Evolutionary conservation across 2,888 invertebrate genomes (phyloP).

Genomic region (Synanthedon formicaeformis): DNA sequence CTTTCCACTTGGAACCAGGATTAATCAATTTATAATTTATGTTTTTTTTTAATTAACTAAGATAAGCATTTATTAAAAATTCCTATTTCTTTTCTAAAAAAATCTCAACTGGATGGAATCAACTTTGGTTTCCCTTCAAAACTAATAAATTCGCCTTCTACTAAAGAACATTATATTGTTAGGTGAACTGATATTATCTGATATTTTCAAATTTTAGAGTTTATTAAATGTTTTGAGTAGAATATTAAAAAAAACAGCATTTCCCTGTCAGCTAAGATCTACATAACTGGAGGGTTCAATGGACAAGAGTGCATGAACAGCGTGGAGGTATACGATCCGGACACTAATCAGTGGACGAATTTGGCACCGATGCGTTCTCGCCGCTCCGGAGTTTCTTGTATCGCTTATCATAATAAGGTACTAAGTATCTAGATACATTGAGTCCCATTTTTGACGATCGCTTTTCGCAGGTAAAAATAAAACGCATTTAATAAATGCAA

Average conservation of each 20-base stretch:
- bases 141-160: constrained; percentile 83
- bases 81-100: no score
- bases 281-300: constrained; percentile 90
- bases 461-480: no score
- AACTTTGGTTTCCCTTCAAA: constrained; percentile 72
- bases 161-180: constrained; percentile 64
- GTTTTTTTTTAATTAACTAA: no score
- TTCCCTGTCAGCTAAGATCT: constrained; percentile 73
- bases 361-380: constrained; percentile 84
- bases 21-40: no score
- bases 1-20: no score
- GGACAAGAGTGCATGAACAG: constrained; percentile 90
- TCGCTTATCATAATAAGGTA: constrained; percentile 84
- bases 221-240: no score
- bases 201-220: background rate
- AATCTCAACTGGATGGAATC: no score
- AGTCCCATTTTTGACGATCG: background rate
- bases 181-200: background rate
- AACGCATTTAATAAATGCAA: no score
- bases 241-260: constrained; percentile 2
- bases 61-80: no score
- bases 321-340: constrained; percentile 84
- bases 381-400: constrained; percentile 92
- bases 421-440: constrained; percentile 57
- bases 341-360: constrained; percentile 84